These are phyloP conservation scores for Pipistrellus nathusii DNA, from an alignment of 2,797 vertebrate genomes.

Conservation along the genomic window DNA sequence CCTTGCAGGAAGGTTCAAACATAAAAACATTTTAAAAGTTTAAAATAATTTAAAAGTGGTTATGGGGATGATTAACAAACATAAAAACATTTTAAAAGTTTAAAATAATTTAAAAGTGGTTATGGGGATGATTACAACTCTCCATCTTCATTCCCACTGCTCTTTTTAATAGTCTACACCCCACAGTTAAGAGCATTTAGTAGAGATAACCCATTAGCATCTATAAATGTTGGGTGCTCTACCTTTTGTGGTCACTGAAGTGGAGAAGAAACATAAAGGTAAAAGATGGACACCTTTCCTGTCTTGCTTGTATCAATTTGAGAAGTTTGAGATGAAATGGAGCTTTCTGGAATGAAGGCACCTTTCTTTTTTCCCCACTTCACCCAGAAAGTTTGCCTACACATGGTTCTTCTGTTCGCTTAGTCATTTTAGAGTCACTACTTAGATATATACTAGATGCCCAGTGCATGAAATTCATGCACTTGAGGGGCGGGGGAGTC, in stretches of 20 bases:
- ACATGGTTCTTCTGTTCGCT: not conserved
- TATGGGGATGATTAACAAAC: not conserved
- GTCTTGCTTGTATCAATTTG: not conserved
- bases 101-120: no score
- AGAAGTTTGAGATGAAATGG: not conserved
- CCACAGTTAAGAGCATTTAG: not conserved
- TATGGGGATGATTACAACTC: not conserved
- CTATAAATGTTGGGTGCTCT: not conserved
- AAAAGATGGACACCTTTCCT: not conserved
- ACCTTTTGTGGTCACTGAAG: not conserved
- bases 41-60: no score
- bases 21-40: no score
- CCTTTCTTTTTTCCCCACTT: not conserved
- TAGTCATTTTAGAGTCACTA: not conserved
- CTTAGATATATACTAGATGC: no score
- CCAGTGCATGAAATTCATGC: no score
- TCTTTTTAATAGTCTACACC: not conserved
- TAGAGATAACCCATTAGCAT: not conserved
- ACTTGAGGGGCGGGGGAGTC: no score
- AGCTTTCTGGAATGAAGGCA: not conserved
- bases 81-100: no score
- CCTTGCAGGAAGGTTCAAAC: not conserved
- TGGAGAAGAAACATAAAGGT: not conserved
- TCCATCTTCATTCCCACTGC: not conserved
- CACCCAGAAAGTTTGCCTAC: not conserved